Percentiles rank a stretch among this genome's conserved stretches.
These are phyloP conservation scores for Callipepla squamata DNA, from an alignment of 2,113 vertebrate genomes.

Conservation along the genomic window DNA sequence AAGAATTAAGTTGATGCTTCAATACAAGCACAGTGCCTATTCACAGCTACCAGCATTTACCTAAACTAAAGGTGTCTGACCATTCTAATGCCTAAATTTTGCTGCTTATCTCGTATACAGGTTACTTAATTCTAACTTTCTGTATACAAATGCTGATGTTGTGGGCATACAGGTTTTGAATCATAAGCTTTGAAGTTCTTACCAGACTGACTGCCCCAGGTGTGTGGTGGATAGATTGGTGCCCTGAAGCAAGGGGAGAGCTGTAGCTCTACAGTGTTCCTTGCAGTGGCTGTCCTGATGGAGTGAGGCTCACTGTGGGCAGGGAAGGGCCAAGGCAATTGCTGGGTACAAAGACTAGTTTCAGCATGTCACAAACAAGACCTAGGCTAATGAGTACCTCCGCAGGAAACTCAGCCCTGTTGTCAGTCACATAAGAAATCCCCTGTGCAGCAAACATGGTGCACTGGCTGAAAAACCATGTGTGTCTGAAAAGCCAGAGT, in stretches of 20 bases:
- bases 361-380: neutral
- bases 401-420: neutral
- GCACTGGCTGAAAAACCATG: neutral
- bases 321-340: neutral
- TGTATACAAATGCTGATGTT: neutral
- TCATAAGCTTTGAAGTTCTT: neutral
- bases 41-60: neutral
- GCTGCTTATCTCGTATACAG: neutral
- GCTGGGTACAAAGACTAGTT: neutral
- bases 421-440: neutral
- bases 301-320: neutral
- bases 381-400: neutral
- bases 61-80: neutral
- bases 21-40: neutral
- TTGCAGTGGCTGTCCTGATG: neutral
- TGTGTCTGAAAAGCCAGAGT: neutral
- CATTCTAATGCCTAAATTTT: neutral
- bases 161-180: neutral
- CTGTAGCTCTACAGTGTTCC: no score
- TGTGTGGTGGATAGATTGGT: neutral
- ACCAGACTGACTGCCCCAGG: no score
- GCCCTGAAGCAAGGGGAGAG: neutral
- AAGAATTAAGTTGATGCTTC: neutral
- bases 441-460: accelerated
- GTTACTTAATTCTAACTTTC: neutral